Evolutionary conservation across 2,113 vertebrate genomes (phyloP).

Genomic region (Hippocampus mohnikei): DNA sequence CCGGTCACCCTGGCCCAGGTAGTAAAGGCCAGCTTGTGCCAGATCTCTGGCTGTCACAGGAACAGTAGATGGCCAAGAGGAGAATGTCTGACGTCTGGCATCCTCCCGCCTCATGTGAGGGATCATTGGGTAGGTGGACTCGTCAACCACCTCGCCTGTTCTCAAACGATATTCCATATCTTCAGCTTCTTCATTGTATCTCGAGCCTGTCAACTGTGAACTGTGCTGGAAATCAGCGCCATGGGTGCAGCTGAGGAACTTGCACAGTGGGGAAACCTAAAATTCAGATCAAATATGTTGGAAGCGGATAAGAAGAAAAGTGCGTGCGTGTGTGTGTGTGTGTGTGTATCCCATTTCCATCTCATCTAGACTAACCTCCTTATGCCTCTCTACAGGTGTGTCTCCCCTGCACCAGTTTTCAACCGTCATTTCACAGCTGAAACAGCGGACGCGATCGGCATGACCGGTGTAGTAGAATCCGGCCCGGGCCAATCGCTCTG

Average conservation of each 20-base stretch:
- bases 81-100: constrained; percentile 77
- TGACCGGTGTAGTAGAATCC: constrained; percentile 87
- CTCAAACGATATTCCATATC: constrained; percentile 71
- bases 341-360: background rate
- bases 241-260: constrained; percentile 70
- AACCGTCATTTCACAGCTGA: constrained; percentile 77
- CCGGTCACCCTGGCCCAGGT: constrained; percentile 70
- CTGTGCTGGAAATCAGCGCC: constrained; percentile 3
- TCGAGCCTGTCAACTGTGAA: constrained; percentile 20
- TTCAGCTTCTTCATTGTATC: constrained; percentile 60
- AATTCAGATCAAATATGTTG: background rate
- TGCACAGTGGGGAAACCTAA: constrained; percentile 81
- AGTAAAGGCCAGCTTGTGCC: constrained; percentile 86
- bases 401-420: constrained; percentile 84
- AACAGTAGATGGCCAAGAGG: constrained; percentile 74
- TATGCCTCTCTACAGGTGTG: constrained; percentile 79
- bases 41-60: constrained; percentile 77
- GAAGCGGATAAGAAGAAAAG: background rate
- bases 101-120: constrained; percentile 84
- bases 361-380: constrained; percentile 40
- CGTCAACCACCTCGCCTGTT: constrained; percentile 85
- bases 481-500: constrained; percentile 77
- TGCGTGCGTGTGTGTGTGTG: too few species aligned
- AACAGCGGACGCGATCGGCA: constrained; percentile 85
- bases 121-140: constrained; percentile 72